Evolutionary conservation across 37 sponge, comb jelly and placozoan genomes (phyloP).

Genomic region (Mnemiopsis leidyi): DNA sequence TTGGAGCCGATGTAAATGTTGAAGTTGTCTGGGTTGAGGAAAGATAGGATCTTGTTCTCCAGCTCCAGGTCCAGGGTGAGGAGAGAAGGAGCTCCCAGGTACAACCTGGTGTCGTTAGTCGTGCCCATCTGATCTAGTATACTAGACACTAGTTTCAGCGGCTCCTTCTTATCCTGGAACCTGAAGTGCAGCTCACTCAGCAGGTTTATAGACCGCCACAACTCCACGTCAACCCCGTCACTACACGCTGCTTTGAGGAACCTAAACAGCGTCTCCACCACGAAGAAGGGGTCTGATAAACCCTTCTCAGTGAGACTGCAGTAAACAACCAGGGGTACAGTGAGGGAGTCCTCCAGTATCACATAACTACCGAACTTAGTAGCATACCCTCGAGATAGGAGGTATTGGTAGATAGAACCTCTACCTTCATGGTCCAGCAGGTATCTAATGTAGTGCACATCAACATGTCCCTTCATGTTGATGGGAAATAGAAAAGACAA

Average conservation of each 20-base stretch:
- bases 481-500: neutral
- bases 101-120: neutral
- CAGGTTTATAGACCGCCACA: neutral
- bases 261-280: neutral
- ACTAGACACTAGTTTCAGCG: too few relatives aligned
- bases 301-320: constrained; percentile 13
- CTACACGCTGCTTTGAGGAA: neutral
- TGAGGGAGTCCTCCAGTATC: neutral
- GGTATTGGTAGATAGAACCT: neutral
- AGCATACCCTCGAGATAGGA: neutral
- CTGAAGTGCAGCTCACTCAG: neutral
- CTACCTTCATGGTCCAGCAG: neutral
- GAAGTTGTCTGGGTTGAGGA: constrained; percentile 20
- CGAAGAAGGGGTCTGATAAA: neutral
- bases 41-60: neutral
- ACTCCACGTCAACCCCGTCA: neutral
- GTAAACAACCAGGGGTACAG: neutral
- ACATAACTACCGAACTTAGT: neutral
- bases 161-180: neutral
- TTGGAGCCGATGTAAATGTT: neutral
- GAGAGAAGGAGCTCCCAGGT: constrained; percentile 8
- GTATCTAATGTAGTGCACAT: neutral
- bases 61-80: neutral
- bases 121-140: neutral
- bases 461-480: neutral